A percentile compares a stretch with the other conserved stretches of the same genome.
phyloP scores from a whole-genome alignment of 2,113 vertebrate genomes.

The Ranitomeya imitator region DNA sequence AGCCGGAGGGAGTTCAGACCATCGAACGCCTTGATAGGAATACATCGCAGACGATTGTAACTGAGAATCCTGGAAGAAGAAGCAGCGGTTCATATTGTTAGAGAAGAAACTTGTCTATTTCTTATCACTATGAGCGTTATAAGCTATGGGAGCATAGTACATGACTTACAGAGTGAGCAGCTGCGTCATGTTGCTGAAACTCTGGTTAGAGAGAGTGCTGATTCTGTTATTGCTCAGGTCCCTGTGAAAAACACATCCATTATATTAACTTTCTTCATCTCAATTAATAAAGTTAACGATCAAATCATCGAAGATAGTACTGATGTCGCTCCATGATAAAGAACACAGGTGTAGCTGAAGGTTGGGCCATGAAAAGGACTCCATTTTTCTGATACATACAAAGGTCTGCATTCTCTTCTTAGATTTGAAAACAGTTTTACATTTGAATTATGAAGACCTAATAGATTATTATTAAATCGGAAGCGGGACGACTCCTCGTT shows the following conservation, averaged over 20 bases:
- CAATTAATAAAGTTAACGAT: neutral
- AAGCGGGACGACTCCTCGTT: too few species aligned
- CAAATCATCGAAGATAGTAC: neutral
- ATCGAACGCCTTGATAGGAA: constrained; percentile 87
- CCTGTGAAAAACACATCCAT: constrained; percentile 81
- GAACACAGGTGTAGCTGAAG: too few species aligned
- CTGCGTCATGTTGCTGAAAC: constrained; percentile 99
- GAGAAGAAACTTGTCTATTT: neutral
- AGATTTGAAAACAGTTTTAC: too few species aligned
- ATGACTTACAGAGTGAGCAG: constrained; percentile 96
- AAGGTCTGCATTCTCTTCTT: too few species aligned
- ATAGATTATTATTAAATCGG: too few species aligned
- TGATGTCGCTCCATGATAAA: neutral
- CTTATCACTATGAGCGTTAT: neutral
- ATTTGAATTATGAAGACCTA: too few species aligned
- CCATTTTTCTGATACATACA: too few species aligned
- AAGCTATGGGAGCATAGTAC: neutral
- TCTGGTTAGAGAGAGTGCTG: constrained; percentile 98
- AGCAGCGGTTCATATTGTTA: neutral
- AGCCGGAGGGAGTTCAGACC: constrained; percentile 89
- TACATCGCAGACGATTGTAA: constrained; percentile 91
- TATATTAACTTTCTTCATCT: neutral
- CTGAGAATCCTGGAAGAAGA: constrained; percentile 86
- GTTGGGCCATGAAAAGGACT: too few species aligned
- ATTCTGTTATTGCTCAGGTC: constrained; percentile 99